A percentile compares a stretch with the other conserved stretches of the same genome.
Conservation (phyloP, 1,140 invertebrate species). For the Procambarus virginalis region DNA sequence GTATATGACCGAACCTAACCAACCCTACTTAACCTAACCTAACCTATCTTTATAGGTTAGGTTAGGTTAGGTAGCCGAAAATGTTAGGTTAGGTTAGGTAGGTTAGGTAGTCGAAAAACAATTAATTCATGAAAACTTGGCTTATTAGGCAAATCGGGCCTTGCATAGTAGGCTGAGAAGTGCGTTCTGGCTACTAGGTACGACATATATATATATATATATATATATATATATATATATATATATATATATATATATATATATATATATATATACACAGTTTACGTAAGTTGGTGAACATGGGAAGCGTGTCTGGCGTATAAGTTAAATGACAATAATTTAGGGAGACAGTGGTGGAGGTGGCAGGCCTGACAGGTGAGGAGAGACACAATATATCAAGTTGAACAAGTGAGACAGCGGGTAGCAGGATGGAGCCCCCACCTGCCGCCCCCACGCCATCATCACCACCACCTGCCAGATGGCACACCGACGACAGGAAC, state of each 20-base stretch:
- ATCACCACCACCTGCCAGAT: not conserved
- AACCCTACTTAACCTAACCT: no score
- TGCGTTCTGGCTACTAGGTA: no score
- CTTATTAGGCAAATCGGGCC: no score
- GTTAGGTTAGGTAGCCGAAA: no score
- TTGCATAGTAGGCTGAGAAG: no score
- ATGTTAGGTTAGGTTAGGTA: no score
- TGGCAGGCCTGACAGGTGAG: not conserved
- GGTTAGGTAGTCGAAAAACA: no score
- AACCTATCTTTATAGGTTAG: no score
- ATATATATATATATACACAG: not conserved
- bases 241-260: not conserved
- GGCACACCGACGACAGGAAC: not conserved
- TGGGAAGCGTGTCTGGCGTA: not conserved
- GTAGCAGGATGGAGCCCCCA: not conserved
- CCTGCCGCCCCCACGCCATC: not conserved
- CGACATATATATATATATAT: not conserved
- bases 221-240: conserved; percentile 3
- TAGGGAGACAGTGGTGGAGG: not conserved
- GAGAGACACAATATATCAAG: conserved; percentile 9
- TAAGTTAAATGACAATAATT: not conserved
- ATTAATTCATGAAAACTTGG: no score
- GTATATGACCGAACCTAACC: no score
- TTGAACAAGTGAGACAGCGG: not conserved
- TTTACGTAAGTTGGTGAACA: not conserved